Conservation (phyloP, 2,888 invertebrate species). For the Amiota minor region DNA sequence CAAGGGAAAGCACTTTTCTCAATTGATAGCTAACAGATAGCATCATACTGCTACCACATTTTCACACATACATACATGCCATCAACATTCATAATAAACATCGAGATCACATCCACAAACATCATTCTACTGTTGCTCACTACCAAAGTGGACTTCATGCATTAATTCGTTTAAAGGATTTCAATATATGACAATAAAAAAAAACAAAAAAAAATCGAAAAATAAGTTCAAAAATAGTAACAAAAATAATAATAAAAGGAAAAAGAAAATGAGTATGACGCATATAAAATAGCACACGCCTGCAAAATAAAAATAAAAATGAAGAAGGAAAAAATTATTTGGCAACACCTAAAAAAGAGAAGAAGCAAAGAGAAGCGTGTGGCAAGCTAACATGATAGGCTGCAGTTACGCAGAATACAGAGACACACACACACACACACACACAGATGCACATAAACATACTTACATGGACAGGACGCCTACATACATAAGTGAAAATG, state of each 20-base stretch:
- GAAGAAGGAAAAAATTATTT: constrained; percentile 1
- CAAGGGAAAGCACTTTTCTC: constrained; percentile 17
- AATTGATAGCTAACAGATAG: constrained; percentile 23
- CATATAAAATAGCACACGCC: constrained; percentile 14
- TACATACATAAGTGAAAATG: constrained; percentile 13
- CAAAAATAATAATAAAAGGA: not conserved
- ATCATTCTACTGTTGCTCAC: not conserved
- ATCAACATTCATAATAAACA: too few relatives aligned
- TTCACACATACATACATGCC: not conserved
- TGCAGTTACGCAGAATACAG: constrained; percentile 58
- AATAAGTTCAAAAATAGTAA: constrained; percentile 7
- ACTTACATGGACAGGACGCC: constrained; percentile 28
- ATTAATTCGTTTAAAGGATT: constrained; percentile 10
- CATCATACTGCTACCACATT: not conserved
- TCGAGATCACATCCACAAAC: too few relatives aligned
- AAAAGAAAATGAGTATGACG: not conserved
- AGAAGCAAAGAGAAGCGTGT: constrained; percentile 34
- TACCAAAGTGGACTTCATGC: not conserved
- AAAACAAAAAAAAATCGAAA: not conserved
- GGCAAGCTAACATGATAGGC: constrained; percentile 55
- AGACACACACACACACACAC: constrained; percentile 31
- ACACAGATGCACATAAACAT: constrained; percentile 23
- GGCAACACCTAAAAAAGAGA: constrained; percentile 37
- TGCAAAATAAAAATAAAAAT: not conserved
- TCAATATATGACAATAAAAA: not conserved